Base-by-base conservation (phyloP, 2,888 invertebrate genomes). In the Lagria hirta region DNA sequence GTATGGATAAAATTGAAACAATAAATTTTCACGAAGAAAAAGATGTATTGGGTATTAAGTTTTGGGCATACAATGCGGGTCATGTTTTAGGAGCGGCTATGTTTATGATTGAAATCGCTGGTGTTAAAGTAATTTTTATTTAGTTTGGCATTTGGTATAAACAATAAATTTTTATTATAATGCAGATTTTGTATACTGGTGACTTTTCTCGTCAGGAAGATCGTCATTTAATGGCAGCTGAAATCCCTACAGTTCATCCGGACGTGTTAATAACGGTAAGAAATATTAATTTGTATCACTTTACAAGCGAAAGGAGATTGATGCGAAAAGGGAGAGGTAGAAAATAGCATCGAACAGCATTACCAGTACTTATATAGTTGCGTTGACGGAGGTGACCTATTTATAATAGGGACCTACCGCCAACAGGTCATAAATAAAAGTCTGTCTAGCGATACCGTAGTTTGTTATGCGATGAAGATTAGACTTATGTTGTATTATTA, bases 71-170 rank as follows among this genome's bases (percentile, higher is more conserved):
- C 71, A 94, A 95, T 69, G 99, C 99, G 0, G 99, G 99, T 0
- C 99, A 99, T 72, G 99, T 99, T 2, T 76, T 99, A 0, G 99
- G 99, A 0, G 99, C 99, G 0, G 98, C 98, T 37, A 99, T 99
- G 98, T 99, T 99, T 70, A 97, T 99, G 96, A 92, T 99, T 44
- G 98, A 99, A 77, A 99, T 99, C 32, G 99, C 98, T 16, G 99
- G 98, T 7, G 96, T 98, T 1, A 95, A 93, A 30, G 38, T 38
- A 29, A 18, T 8, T 7, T 20, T 7, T 3, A 14, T 23, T 22
- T 41, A 36, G 20, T 26, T 24, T 16, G 13, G 2, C 22, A 17
- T 16, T 18, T 18, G 8, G 15, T n/a, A 33, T n/a, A 32, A 24
- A 34, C 13, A 47, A 35, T 21, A 6, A 15, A 32, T 41, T 41